Evolutionary conservation across 1,140 invertebrate species (phyloP).

Genomic region (Cydia amplana): DNA sequence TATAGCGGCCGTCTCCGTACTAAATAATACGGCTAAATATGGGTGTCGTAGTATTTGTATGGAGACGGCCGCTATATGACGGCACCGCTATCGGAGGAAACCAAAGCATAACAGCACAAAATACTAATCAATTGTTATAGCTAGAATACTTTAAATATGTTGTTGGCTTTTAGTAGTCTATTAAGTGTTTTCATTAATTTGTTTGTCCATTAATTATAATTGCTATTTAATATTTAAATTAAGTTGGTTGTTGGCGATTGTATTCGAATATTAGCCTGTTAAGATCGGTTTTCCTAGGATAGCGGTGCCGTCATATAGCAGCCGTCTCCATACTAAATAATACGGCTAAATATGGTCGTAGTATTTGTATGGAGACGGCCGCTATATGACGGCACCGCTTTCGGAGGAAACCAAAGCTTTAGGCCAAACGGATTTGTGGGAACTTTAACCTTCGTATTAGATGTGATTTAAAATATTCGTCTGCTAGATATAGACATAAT

Average conservation of each 20-base stretch:
- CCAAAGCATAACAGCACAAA: constrained; percentile 23
- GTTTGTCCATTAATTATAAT: constrained; percentile 27
- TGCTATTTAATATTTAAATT: constrained; percentile 25
- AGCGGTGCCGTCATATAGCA: too few species aligned
- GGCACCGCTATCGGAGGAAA: too few species aligned
- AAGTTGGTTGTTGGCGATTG: constrained; percentile 13
- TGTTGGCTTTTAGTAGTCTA: constrained; percentile 31
- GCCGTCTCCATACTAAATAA: too few species aligned
- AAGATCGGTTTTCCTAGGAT: too few species aligned
- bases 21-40: too few species aligned
- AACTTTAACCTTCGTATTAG: constrained; percentile 9
- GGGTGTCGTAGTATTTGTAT: too few species aligned
- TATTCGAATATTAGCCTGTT: constrained; percentile 16
- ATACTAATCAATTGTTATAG: constrained; percentile 17
- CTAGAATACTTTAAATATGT: constrained; percentile 22
- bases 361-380: too few species aligned
- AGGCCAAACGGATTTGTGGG: constrained; percentile 26
- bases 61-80: too few species aligned
- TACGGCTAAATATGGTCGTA: too few species aligned
- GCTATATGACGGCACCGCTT: too few species aligned
- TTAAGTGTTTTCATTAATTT: constrained; percentile 21
- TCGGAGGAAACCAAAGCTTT: too few species aligned
- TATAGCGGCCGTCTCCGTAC: too few species aligned
- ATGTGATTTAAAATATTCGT: constrained; percentile 32
- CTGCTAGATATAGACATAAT: constrained; percentile 20